Evolutionary conservation across 2,113 vertebrate species (phyloP).

Genomic region (Rissa tridactyla): DNA sequence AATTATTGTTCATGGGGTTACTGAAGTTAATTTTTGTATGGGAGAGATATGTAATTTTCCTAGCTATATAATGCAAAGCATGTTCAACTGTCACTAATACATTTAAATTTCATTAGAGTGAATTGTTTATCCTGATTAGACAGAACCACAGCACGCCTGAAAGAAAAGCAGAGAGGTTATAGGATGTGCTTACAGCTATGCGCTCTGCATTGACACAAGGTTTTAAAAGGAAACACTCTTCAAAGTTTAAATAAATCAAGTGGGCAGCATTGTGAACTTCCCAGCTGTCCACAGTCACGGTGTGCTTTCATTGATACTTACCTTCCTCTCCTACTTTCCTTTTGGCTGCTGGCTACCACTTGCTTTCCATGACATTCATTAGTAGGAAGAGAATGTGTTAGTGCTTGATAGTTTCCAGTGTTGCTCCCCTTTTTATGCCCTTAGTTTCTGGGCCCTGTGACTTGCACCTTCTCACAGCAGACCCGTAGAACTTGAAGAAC

Average conservation of each 20-base stretch:
- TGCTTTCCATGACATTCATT: not conserved
- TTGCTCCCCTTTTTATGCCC: not conserved
- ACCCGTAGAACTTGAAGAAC: not conserved
- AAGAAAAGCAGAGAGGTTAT: not conserved
- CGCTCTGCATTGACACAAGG: not conserved
- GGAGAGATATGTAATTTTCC: constrained; percentile 30
- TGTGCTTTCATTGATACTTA: not conserved
- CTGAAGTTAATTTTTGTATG: constrained; percentile 46
- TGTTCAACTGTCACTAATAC: constrained; percentile 7
- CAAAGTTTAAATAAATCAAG: not conserved
- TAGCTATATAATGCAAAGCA: constrained; percentile 8
- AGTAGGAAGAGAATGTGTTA: not conserved
- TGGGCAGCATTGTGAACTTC: not conserved
- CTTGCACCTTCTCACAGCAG: not conserved
- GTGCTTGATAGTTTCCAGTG: not conserved
- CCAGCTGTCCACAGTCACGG: not conserved
- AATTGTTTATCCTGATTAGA: constrained; percentile 1
- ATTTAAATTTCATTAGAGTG: constrained; percentile 5
- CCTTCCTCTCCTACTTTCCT: not conserved
- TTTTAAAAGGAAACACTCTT: not conserved
- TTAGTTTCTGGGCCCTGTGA: not conserved
- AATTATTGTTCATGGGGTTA: constrained; percentile 46
- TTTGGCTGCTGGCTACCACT: not conserved
- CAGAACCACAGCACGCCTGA: not conserved
- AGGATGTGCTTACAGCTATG: not conserved